These are phyloP conservation scores for Prietella phreatophila DNA, from an alignment of 2,113 vertebrate genomes.

Conservation along the genomic window DNA sequence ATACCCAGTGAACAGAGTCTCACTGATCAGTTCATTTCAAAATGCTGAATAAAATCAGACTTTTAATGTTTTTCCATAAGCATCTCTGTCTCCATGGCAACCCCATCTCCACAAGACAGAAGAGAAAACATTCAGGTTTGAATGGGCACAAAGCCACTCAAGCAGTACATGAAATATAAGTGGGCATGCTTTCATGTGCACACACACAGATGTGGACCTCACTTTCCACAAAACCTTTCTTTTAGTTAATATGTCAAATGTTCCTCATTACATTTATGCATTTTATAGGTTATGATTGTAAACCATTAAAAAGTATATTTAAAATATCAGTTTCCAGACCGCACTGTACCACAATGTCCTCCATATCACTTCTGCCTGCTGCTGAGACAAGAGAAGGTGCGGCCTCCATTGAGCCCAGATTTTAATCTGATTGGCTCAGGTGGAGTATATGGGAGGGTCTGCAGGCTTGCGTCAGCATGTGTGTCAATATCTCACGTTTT, in stretches of 20 bases:
- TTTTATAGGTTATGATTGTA: not conserved
- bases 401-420: not conserved
- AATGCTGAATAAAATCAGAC: conserved; percentile 53
- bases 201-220: not conserved
- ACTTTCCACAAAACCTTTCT: not conserved
- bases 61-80: conserved; percentile 62
- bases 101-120: conserved; percentile 38
- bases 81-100: conserved; percentile 62
- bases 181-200: not conserved
- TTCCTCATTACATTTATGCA: not conserved
- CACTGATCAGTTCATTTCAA: conserved; percentile 15
- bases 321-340: not conserved
- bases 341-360: not conserved
- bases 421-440: conserved; percentile 41
- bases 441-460: conserved; percentile 19
- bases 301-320: not conserved
- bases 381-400: conserved; percentile 16
- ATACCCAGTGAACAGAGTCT: not conserved
- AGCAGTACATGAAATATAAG: conserved; percentile 27
- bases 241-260: not conserved
- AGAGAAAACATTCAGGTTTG: conserved; percentile 30
- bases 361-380: not conserved
- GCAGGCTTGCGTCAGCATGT: conserved; percentile 36
- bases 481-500: conserved; percentile 51
- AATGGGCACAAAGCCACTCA: conserved; percentile 36